phyloP scores from a whole-genome alignment of 2,888 invertebrate genomes.

The Leptinotarsa tumamoca region DNA sequence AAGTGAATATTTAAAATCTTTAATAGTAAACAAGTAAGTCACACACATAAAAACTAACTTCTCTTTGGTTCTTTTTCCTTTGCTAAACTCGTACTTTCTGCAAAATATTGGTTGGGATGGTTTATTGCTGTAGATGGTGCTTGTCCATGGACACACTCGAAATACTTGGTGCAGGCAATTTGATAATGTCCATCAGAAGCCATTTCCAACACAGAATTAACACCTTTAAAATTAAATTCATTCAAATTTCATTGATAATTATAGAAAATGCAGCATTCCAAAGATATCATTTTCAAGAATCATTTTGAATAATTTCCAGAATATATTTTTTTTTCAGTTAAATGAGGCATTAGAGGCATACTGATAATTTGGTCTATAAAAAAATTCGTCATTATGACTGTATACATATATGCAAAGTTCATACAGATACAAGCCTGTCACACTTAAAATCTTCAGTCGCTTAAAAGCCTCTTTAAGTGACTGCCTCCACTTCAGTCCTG shows the following conservation, averaged over 20 bases:
- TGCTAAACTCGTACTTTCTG: slow-evolving; percentile 73
- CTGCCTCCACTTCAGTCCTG: no score
- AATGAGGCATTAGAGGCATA: no score
- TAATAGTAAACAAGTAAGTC: background rate
- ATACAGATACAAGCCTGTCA: no score
- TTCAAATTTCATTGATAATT: background rate
- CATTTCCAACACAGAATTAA: slow-evolving; percentile 78
- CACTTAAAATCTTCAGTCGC: no score
- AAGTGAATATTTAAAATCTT: background rate
- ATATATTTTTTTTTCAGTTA: no score
- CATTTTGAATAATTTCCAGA: no score
- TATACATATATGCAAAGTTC: no score
- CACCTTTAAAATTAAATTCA: slow-evolving; percentile 65
- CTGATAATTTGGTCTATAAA: no score
- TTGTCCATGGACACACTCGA: slow-evolving; percentile 77
- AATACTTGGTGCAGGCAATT: slow-evolving; percentile 90
- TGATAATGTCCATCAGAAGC: slow-evolving; percentile 85
- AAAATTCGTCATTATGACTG: no score
- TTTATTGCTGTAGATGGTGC: slow-evolving; percentile 77
- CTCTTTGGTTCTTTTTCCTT: slow-evolving; percentile 51
- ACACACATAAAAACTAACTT: slow-evolving; percentile 20
- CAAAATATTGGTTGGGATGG: slow-evolving; percentile 94
- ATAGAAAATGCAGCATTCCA: background rate
- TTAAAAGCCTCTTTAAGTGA: no score
- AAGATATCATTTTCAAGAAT: background rate